Base-by-base conservation (phyloP, 2,797 vertebrate species). In the Sebastes kiyomatsui region DNA sequence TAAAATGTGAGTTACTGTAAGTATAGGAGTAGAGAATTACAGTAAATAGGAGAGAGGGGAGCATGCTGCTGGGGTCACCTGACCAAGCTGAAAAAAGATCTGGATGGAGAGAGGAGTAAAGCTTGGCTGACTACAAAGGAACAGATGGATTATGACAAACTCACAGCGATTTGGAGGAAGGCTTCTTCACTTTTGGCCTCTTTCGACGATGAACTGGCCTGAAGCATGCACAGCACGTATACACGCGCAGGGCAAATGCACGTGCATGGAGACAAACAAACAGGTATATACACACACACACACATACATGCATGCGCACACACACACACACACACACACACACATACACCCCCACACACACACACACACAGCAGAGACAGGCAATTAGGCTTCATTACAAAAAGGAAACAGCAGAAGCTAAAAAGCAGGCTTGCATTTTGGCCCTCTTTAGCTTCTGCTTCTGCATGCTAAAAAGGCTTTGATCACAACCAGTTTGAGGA, bases 201-300 rank as follows among this genome's bases (percentile, higher is more conserved):
- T 98, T 99, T 95, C 97, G 97, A 94, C 98, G 98, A 93, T 99
- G 97, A 96, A 97, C 96, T 93, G 97, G 97, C 96, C 98, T 99
- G 95, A 94, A 88, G 89, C 94, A 96, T 94, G 94, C 92, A 94
- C 90, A 92, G 92, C 87, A 87, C 81, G 87, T 88, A 87, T 89
- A 92, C 90, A 95, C 91, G 94, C 85, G 94, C 92, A 88, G 89
- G 86, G 89, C 91, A 91, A 91, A 94, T 90, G 91, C 95, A 92
- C 87, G 90, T 91, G 90, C 93, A 94, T 93, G 90, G 90, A 88
- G 82, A 94, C 87, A 91, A 91, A 94, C 90, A 82, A 66, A 90
- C 89, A 90, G 67, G 30, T 82, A 88, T 72, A 95, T 83, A 67
- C 77, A 64, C 20, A 60, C 54, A 38, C 28, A 86, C 33, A 79